Base-by-base conservation (phyloP, 2,113 vertebrate species). In the Origma solitaria region DNA sequence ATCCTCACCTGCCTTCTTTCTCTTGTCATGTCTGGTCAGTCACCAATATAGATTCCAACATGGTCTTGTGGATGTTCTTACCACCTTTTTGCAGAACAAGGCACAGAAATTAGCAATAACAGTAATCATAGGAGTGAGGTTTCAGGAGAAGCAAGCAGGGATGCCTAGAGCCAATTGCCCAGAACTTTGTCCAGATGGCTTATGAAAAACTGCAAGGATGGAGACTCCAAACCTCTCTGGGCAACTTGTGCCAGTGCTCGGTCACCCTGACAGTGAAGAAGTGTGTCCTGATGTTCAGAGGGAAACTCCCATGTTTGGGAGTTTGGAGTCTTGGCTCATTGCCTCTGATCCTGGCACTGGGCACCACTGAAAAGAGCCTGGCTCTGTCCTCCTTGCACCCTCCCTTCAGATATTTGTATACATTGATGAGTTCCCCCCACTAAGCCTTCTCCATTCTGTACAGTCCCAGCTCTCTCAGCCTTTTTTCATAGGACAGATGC, bases 251-350 rank as follows among this genome's bases (percentile, higher is more conserved):
- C 19, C 18, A 72, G 23, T 33, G 27, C 14, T 80, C 0, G 0
- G 8, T 66, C 27, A 61, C 47, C 11, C 14, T 81, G 33, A 45
- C 27, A 60, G 35, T 19, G 49, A 9, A 44, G 47, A 76, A 64
- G 30, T 27, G 10, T 53, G 64, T 66, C 35, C 76, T 64, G 24
- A 76, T 71, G 31, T 83, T 87, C 27, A 77, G 40, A 56, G 45
- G 9, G 4, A 73, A 23, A 13, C 7, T 60, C 44, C 21, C 4
- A 0, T 44, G 4, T 57, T 44, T 75, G 33, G 8, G 23, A 28
- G 15, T 77, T 51, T 77, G 54, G 38, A 51, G 6, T 76, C 22
- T 76, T 51, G 53, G 42, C 42, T 42, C 5, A 0, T 23, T 56
- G 37, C 23, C 17, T 76, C 42, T 49, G 12, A 37, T 76, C 3